Evolutionary conservation across 30 jellyfish, hydroid and myxozoan genomes (phyloP).

Genomic region (Turritopsis rubra): DNA sequence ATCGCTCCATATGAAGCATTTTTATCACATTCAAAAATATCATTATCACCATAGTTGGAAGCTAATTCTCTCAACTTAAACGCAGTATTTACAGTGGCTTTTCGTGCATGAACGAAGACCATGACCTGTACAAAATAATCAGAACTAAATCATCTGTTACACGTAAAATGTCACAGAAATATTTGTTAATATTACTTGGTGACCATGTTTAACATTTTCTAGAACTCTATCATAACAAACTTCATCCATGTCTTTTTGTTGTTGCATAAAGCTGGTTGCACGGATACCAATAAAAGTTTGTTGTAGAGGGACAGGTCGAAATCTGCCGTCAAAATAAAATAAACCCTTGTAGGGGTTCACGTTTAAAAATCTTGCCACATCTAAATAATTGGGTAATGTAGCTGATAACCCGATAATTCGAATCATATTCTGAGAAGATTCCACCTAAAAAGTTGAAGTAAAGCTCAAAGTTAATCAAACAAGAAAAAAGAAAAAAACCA

Average conservation of each 20-base stretch:
- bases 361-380: conserved; percentile 93
- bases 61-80: conserved; percentile 79
- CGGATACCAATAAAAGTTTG: conserved; percentile 92
- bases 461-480: not conserved
- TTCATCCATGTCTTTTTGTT: conserved; percentile 73
- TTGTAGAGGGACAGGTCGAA: conserved; percentile 95
- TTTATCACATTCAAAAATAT: conserved; percentile 70
- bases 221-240: conserved; percentile 92
- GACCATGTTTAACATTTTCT: conserved; percentile 84
- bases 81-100: conserved; percentile 97
- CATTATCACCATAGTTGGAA: conserved; percentile 61
- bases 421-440: conserved; percentile 87
- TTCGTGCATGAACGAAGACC: conserved; percentile 99
- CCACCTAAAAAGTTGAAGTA: conserved; percentile 62
- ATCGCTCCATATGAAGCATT: conserved; percentile 59
- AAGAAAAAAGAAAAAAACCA: too few relatives aligned
- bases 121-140: conserved; percentile 50
- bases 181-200: conserved; percentile 51
- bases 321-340: conserved; percentile 95
- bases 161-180: too few relatives aligned
- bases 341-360: conserved; percentile 96
- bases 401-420: conserved; percentile 97
- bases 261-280: conserved; percentile 74
- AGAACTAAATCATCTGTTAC: not conserved
- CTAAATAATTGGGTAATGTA: conserved; percentile 90